Base-by-base conservation (phyloP, 2,113 vertebrate species). In the Nesogale talazaci region DNA sequence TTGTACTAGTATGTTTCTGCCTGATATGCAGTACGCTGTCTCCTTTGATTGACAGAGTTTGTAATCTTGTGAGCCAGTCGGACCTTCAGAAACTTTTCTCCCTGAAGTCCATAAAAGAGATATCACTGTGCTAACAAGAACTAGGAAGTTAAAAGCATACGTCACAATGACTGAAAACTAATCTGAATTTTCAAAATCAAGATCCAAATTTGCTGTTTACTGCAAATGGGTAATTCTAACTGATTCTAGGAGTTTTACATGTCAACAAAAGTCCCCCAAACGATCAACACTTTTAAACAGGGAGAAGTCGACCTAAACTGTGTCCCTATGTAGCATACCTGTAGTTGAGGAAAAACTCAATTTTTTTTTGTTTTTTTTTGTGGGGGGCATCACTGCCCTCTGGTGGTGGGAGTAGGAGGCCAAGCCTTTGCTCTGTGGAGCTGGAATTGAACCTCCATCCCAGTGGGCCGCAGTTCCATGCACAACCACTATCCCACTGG, bases 71-170 rank as follows among this genome's bases (percentile, higher is more conserved):
- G 86, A 94, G 83, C 99, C 99, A 88, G 77, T 92, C 61, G 93
- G 97, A 65, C 99, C 99, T 40, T 98, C 94, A 86, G 98, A 98
- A 23, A 99, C 99, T 85, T 98, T 95, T 99, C 98, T 83, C 99
- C 99, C 99, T 99, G 93, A 82, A 98, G 87, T 59, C 93, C 0
- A 87, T 23, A n/a, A 7, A 17, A 88, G 31, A 12, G 6, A 86
- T n/a, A 90, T 94, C 25, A 93, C 25, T 38, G 19, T 11, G 89
- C 22, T 69, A 61, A 77, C 72, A 80, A 92, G 93, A 80, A 5
- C 65, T 40, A 74, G 31, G 29, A 81, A 52, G 75, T 94, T 74
- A 74, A 83, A 56, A 69, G 27, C 63, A 57, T 52, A 72, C 10
- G 25, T 67, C 72, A 36, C 65, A 63, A 46, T 65, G 67, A 46